Base-by-base conservation (phyloP, 35 echinoderm and acorn worm species). In the Hemicentrotus pulcherrimus region DNA sequence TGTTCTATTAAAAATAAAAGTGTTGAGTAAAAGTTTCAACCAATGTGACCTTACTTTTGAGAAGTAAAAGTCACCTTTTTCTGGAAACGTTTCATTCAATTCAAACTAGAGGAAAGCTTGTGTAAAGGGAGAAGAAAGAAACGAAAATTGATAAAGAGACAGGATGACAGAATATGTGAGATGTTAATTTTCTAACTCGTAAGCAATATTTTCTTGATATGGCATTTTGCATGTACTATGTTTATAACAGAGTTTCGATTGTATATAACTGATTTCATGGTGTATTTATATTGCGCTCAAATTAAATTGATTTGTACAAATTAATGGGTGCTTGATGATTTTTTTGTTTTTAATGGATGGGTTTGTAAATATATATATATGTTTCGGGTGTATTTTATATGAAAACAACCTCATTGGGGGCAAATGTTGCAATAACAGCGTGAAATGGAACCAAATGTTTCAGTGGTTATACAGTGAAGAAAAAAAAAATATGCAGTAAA, bases 261-360 rank as follows among this genome's bases (percentile, higher is more conserved):
- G 65, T 78, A 78, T 70, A 70, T 78, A 78, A 55, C 15, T 55
- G 9, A 55, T 55, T 55, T 55, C 50, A 55, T 4, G 19, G 65
- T 78, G 65, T 78, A 78, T 78, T 78, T 78, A 78, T 78, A 78
- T 78, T 78, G 65, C 28, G 65, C 65, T 78, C 65, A 78, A 78
- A 78, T 78, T 22, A 8, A 78, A 78, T 78, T 78, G 22, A 78
- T 78, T n/a, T 78, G 65, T 78, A 78, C 65, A 78, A 28, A 78
- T 28, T 6, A n/a, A 22, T 78, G 65, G 65, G 65, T 78, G 65
- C 65, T 78, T 4, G 65, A 78, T 78, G 19, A n/a, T 28, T 78
- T 78, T 28, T 78, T 55, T 55, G n/a, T 78, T 28, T 78, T 50
- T 50, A 7, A 78, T 78, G 18, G 28, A 78, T 78, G 65, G 28